These are phyloP conservation scores for Sparus aurata DNA, from an alignment of 2,797 vertebrate genomes.

Conservation along the genomic window DNA sequence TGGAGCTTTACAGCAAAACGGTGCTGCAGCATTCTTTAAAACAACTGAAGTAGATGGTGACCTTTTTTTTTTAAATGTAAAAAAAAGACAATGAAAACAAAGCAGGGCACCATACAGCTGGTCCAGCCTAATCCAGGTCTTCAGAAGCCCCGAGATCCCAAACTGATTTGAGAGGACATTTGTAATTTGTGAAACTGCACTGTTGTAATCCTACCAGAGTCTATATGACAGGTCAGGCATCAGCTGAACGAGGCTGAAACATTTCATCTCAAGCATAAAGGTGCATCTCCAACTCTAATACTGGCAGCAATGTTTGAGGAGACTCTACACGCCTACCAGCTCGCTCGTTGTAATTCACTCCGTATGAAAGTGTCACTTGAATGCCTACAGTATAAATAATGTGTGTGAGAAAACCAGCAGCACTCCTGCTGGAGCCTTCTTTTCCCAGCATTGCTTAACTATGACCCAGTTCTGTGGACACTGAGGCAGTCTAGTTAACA, in stretches of 20 bases:
- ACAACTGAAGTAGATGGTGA: too few relatives aligned
- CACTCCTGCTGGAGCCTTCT: constrained; percentile 22
- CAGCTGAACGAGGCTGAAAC: too few relatives aligned
- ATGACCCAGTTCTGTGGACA: constrained; percentile 68
- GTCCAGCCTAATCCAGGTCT: too few relatives aligned
- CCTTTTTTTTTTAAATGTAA: too few relatives aligned
- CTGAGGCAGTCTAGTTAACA: constrained; percentile 51
- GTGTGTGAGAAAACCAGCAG: constrained; percentile 44
- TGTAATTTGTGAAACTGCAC: not conserved
- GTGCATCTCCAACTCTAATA: constrained; percentile 23
- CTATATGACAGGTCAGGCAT: too few relatives aligned
- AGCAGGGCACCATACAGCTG: too few relatives aligned
- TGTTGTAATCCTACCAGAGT: too few relatives aligned
- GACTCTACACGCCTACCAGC: constrained; percentile 46
- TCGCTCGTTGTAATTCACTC: constrained; percentile 58
- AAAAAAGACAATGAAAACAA: too few relatives aligned
- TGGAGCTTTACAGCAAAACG: too few relatives aligned
- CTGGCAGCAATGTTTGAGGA: constrained; percentile 39
- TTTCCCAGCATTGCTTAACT: constrained; percentile 48
- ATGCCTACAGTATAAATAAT: constrained; percentile 68
- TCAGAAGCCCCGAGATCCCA: too few relatives aligned
- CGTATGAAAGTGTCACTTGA: constrained; percentile 59
- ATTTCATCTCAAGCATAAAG: not conserved
- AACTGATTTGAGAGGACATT: too few relatives aligned
- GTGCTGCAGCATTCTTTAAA: too few relatives aligned